Evolutionary conservation across 2,888 invertebrate species (phyloP), one percentile per base, ranked within the genome.

Genomic region (Cataglyphis cursor): DNA sequence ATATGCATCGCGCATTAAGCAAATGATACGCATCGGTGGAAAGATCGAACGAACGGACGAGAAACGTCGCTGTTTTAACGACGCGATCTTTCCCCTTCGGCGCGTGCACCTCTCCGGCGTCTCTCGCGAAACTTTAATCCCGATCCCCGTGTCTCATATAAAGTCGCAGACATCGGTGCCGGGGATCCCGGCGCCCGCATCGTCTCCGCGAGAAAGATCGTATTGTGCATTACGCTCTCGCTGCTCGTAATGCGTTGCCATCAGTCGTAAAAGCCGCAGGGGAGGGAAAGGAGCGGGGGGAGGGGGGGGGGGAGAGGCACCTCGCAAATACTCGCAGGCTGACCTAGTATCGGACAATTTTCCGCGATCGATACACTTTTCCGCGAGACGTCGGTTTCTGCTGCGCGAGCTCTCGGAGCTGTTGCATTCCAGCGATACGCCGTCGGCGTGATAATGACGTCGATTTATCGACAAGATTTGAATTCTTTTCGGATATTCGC

Each of bases 261-360:
- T 51, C 51, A n/a, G 51, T 51, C 51, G 51, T 51, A 44, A 44
- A 44, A 38, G 38, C 38, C 44, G 44, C 10, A 3, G 10, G 10
- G 2, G 51, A n/a, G 51, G 8, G 6, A 8, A 18, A 8, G 51
- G 12, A 1, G 4, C 15, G 44, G 18, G 0, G 15, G 0, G 44
- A 18, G 44, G 4, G 41, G 10, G n/a, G 44, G 75, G 68, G 54
- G 75, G 73, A 35, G 76, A 54, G 80, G 72, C 57, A 85, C 54
- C 87, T 87, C 83, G 89, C 86, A 84, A 89, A 88, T 90, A 90
- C 86, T 66, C 84, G 86, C 83, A 82, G 81, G 85, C 83, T 90
- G 90, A 90, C 90, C 90, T 84, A 90, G 86, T 90, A 90, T 90
- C 86, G 90, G 90, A 84, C 85, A 88, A 90, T 88, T 89, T 90